Evolutionary conservation across 2,113 vertebrate species (phyloP).

Genomic region (Tretioscincus oriximinensis): DNA sequence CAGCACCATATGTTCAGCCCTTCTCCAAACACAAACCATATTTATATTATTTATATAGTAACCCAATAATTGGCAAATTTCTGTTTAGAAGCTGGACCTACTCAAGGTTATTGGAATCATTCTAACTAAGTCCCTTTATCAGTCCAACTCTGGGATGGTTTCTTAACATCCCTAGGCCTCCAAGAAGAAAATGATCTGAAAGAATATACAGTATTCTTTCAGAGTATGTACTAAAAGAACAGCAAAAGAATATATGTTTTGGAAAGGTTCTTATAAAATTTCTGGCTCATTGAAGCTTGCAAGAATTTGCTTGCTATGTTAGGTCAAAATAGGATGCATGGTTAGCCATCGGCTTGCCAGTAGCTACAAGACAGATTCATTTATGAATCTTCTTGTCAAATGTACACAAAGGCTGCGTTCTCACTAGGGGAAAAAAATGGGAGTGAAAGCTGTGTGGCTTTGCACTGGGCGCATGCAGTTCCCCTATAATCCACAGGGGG

Average conservation of each 20-base stretch:
- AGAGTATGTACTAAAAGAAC: constrained; percentile 8
- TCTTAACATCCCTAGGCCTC: neutral
- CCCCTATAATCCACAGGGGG: no score
- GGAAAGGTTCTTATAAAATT: neutral
- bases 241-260: neutral
- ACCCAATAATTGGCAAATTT: constrained; percentile 40
- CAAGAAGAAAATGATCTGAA: neutral
- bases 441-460: no score
- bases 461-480: no score
- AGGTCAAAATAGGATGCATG: neutral
- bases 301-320: neutral
- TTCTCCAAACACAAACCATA: constrained; percentile 18
- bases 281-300: neutral
- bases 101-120: constrained; percentile 10
- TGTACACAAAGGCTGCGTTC: neutral
- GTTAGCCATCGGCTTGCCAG: neutral
- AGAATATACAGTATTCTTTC: neutral
- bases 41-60: constrained; percentile 46
- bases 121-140: neutral
- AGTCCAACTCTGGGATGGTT: neutral
- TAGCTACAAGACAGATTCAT: neutral
- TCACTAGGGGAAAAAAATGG: no score
- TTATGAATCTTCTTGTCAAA: neutral
- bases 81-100: constrained; percentile 28
- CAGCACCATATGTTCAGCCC: neutral